Evolutionary conservation across 1,140 invertebrate species (phyloP).

Genomic region (Lasioglossum albipes): DNA sequence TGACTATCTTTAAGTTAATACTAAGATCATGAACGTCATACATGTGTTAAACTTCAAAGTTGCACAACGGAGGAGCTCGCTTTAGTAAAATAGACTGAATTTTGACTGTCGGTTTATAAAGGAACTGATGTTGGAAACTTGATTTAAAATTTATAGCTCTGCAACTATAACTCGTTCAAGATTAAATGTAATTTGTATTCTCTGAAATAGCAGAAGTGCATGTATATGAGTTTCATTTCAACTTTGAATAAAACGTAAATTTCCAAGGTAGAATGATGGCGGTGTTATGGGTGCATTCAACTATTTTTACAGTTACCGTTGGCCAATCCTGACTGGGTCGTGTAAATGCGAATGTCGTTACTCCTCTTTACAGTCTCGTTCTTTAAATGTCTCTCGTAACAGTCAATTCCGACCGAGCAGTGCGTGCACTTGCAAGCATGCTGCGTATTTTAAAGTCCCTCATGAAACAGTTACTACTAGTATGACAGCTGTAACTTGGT

Average conservation of each 20-base stretch:
- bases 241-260: neutral
- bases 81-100: too few species aligned
- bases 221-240: neutral
- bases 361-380: constrained; percentile 21
- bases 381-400: neutral
- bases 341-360: constrained; percentile 18
- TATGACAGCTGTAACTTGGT: neutral
- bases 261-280: neutral
- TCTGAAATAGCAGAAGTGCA: neutral
- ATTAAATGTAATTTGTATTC: neutral
- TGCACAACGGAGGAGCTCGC: too few species aligned
- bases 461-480: neutral
- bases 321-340: neutral
- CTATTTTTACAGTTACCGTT: constrained; percentile 17
- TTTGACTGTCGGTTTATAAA: too few species aligned
- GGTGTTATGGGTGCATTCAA: neutral
- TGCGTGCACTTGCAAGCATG: neutral
- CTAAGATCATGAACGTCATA: too few species aligned
- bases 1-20: too few species aligned
- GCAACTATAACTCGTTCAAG: neutral
- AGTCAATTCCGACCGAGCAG: constrained; percentile 1
- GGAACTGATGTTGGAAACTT: too few species aligned
- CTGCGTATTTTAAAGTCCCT: neutral
- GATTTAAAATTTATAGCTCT: too few species aligned
- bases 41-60: too few species aligned